A percentile compares a stretch with the other conserved stretches of the same genome.
Evolutionary conservation across 2,888 invertebrate species (phyloP).

Genomic region (Andrena bucephala): DNA sequence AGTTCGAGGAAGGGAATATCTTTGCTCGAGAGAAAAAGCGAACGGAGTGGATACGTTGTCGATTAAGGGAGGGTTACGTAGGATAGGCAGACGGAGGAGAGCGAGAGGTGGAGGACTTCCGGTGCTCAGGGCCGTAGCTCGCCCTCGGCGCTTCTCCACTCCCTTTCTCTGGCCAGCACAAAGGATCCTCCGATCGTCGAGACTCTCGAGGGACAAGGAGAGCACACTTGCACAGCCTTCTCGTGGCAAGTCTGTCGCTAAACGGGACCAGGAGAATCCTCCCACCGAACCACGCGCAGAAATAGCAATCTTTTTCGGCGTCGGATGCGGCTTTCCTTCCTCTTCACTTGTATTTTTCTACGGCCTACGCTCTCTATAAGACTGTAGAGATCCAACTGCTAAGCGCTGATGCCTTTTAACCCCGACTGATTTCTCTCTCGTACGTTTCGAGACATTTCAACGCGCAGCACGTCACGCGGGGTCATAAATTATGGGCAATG

Average conservation of each 20-base stretch:
- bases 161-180: constrained; percentile 58
- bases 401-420: constrained; percentile 1
- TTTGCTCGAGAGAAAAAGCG: not conserved
- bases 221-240: constrained; percentile 4
- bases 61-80: constrained; percentile 38
- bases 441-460: constrained; percentile 7
- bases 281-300: constrained; percentile 5
- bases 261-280: constrained; percentile 27
- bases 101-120: constrained; percentile 61
- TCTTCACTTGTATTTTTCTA: not conserved
- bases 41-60: constrained; percentile 18
- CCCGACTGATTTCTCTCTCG: constrained; percentile 4
- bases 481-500: constrained; percentile 43
- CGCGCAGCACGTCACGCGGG: constrained; percentile 28
- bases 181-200: constrained; percentile 46
- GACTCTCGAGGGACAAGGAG: constrained; percentile 25
- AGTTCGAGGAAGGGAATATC: not conserved
- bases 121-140: constrained; percentile 70
- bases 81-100: constrained; percentile 28
- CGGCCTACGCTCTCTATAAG: no score
- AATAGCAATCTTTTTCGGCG: not conserved
- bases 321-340: not conserved
- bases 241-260: constrained; percentile 10
- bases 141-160: constrained; percentile 52
- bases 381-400: not conserved